Evolutionary conservation across 2,113 vertebrate genomes (phyloP).

Genomic region (Tachuris rubrigastra): DNA sequence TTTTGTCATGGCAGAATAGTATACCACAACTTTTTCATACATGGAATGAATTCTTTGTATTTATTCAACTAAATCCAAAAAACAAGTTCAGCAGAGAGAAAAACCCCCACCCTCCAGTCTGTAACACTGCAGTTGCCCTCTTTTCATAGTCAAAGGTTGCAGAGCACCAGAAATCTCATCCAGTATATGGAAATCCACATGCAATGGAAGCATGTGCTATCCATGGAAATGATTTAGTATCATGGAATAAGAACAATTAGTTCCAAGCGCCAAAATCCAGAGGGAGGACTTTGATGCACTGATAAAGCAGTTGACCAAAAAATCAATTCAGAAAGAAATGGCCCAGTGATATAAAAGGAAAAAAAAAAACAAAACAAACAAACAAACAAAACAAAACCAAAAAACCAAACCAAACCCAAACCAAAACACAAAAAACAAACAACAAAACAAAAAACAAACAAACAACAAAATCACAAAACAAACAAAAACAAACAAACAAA

Average conservation of each 20-base stretch:
- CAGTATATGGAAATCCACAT: neutral
- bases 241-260: neutral
- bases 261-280: neutral
- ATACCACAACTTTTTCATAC: neutral
- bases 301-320: conserved; percentile 38
- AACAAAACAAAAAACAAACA: too few relatives aligned
- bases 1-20: neutral
- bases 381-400: too few relatives aligned
- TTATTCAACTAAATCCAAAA: neutral
- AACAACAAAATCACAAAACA: too few relatives aligned
- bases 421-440: too few relatives aligned
- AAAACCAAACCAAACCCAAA: too few relatives aligned
- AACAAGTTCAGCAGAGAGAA: neutral
- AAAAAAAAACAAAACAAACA: neutral
- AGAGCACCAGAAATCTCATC: neutral
- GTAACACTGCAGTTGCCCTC: neutral
- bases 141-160: neutral
- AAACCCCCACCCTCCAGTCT: neutral
- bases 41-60: neutral
- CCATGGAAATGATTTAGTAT: neutral
- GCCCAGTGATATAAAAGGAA: neutral
- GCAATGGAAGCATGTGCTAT: neutral
- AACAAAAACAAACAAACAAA: neutral
- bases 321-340: conserved; percentile 20
- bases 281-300: neutral